Base-by-base conservation (phyloP, 2,113 vertebrate genomes). In the Pica pica region DNA sequence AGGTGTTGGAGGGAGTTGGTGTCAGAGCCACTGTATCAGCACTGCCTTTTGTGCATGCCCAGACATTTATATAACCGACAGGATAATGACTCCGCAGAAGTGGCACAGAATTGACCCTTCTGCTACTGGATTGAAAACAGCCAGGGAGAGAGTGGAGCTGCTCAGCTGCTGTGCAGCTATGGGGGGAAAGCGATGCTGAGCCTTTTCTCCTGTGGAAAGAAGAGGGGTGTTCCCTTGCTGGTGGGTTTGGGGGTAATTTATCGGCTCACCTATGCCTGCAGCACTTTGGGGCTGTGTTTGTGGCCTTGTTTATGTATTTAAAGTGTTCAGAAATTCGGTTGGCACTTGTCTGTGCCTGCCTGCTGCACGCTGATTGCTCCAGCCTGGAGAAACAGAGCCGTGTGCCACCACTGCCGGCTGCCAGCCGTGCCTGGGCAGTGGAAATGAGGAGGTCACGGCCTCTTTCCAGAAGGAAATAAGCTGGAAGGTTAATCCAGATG, bases 31-130 rank as follows among this genome's bases (percentile, higher is more conserved):
- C 88, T 92, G 94, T 95, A 96, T 94, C 95, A 95, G 95, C 94
- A 87, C 68, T 86, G 94, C 92, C 96, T 97, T 97, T 96, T 96
- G 95, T 96, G 95, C 95, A 92, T 96, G 95, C 96, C 90, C 94
- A 97, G 96, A 96, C 96, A 95, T 96, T 97, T 97, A 96, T 96
- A 92, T 96, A 96, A 96, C 94, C 52, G 4, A 67, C 86, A 70
- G 92, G n/a, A 96, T 96, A 96, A 96, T 96, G 94, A 92, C 90
- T 96, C 93, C 64, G 26, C 95, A 96, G 95, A 94, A 97, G 90
- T 84, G 93, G 90, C 90, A 96, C 68, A 74, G 85, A 56, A 96
- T 94, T 90, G 95, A 94, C 95, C 92, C 95, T 97, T 95, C 68
- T 94, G 94, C 41, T 83, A 71, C 90, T 92, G 94, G 76, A 89